Evolutionary conservation across 2,888 invertebrate species (phyloP).

Genomic region (Luperina testacea): DNA sequence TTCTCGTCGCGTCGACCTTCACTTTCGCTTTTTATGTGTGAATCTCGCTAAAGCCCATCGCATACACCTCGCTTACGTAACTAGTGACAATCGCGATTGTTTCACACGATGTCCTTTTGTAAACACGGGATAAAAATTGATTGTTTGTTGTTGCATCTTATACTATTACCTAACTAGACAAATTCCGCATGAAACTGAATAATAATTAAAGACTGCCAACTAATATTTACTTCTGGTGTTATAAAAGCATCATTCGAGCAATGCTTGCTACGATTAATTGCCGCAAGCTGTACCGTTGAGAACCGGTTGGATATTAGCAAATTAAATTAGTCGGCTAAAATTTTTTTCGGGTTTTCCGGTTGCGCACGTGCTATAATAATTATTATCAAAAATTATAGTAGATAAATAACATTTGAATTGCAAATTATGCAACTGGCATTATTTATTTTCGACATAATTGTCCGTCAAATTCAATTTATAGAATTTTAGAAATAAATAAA

Average conservation of each 20-base stretch:
- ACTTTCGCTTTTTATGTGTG: conserved; percentile 81
- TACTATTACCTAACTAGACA: conserved; percentile 30
- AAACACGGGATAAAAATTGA: conserved; percentile 46
- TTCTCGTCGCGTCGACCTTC: conserved; percentile 74
- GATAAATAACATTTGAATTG: conserved; percentile 30
- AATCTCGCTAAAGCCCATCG: conserved; percentile 71
- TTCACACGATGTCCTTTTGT: conserved; percentile 59
- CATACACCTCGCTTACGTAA: conserved; percentile 65
- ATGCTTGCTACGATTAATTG: conserved; percentile 24
- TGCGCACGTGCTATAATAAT: conserved; percentile 40
- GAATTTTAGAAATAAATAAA: neutral
- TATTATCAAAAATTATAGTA: conserved; percentile 16
- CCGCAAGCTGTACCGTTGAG: conserved; percentile 8
- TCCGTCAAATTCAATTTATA: neutral
- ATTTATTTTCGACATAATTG: neutral
- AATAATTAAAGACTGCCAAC: conserved; percentile 1
- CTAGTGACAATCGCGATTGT: conserved; percentile 57
- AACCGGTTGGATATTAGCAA: conserved; percentile 59
- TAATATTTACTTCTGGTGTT: conserved; percentile 24
- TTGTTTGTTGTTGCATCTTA: conserved; percentile 35
- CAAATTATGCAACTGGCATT: conserved; percentile 27
- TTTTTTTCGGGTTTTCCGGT: conserved; percentile 30
- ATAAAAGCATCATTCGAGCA: conserved; percentile 13
- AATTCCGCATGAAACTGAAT: conserved; percentile 3
- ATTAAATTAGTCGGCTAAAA: conserved; percentile 48